Evolutionary conservation across 2,113 vertebrate species (phyloP), one percentile per base, ranked within the genome.

Genomic region (Polypterus bichir): DNA sequence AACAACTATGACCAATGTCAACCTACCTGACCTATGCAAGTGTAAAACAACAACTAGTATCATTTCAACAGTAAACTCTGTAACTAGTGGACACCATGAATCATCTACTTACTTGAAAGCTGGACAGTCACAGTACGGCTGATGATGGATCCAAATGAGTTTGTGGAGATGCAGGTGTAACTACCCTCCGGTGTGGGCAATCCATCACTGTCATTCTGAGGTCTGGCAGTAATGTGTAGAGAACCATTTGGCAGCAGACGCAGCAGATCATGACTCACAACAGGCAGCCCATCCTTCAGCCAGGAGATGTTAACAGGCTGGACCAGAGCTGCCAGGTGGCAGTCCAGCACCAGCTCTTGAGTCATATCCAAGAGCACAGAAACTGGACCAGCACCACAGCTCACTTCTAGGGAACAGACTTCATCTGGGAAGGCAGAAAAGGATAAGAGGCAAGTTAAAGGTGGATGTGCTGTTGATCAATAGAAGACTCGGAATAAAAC

Each of bases 81-180:
- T 27, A 27, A 27, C 27, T 1, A 27, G 27, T 27, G 27, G 27
- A 27, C 27, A 27, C 27, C 27, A 27, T 27, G 27, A 27, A 27
- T 27, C 27, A 27, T 27, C 27, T 59, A 91, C 94, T 83, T 81
- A 98, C 96, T 86, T 79, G 92, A 84, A 46, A 88, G 76, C 59
- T 84, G 88, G 71, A 97, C 81, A 60, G 79, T 74, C 4, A 90
- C 80, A 0, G 81, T 88, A 67, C 93, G 90, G 76, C 94, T 97
- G 74, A 84, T 90, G 71, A 97, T 77, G 3, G 82, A 84, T 68
- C 96, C 94, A 0, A 88, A 77, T 3, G 90, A 78, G 59, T 89
- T 80, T 27, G 80, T 82, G 44, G 81, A 87, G 68, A 91, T 66
- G 0, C 96, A 98, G 80, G 90, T 91, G 73, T 95, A 97, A 66